Evolutionary conservation across 2,113 vertebrate species (phyloP).

Genomic region (Hippotragus niger): DNA sequence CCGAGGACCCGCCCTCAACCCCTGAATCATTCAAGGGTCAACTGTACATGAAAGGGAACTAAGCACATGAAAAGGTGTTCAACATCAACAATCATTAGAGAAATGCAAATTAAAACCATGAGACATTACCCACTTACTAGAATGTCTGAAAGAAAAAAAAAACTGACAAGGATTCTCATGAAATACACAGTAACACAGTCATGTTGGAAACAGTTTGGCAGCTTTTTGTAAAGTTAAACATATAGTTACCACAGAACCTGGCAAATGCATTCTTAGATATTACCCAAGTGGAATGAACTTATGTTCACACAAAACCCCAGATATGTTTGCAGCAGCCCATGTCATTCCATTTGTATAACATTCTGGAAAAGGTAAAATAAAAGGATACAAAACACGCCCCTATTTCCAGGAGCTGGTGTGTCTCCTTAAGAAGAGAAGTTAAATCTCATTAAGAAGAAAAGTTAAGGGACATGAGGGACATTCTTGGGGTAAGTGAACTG

Average conservation of each 20-base stretch:
- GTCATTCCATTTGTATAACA: neutral
- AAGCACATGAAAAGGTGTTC: neutral
- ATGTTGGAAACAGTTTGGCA: neutral
- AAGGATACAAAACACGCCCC: neutral
- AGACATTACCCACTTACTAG: neutral
- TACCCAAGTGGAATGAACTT: neutral
- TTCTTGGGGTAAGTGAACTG: neutral
- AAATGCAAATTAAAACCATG: neutral
- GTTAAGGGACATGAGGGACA: neutral
- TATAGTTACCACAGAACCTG: neutral
- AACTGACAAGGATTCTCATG: neutral
- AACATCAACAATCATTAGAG: neutral
- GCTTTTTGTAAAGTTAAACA: neutral
- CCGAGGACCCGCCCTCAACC: accelerated
- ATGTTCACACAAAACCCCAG: neutral
- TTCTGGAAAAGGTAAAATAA: neutral
- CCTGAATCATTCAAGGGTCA: neutral
- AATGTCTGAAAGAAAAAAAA: neutral
- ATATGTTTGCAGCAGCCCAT: neutral
- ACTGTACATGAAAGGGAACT: neutral
- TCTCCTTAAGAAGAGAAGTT: neutral
- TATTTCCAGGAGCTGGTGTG: neutral
- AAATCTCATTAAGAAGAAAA: neutral
- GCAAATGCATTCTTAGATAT: neutral
- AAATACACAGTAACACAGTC: neutral